phyloP scores from a whole-genome alignment of 2,113 vertebrate species.

The Pseudorhombus dupliciocellatus region DNA sequence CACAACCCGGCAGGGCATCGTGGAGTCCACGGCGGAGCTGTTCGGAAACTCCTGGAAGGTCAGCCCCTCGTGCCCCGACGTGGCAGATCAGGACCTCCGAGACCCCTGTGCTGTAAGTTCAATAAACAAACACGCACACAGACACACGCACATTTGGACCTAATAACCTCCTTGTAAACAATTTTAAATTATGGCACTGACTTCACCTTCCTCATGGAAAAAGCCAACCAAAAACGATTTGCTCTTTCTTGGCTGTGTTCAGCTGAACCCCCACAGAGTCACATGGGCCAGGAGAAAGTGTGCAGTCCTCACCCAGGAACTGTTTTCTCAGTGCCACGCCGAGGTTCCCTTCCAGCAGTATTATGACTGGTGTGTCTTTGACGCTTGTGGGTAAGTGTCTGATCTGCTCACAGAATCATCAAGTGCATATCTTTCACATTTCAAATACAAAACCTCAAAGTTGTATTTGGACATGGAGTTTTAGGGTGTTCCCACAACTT shows the following conservation, averaged over 20 bases:
- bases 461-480: too few relatives aligned
- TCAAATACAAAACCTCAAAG: too few relatives aligned
- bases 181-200: background rate
- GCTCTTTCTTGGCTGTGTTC: slow-evolving; percentile 4
- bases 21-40: slow-evolving; percentile 86
- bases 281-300: slow-evolving; percentile 87
- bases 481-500: too few relatives aligned
- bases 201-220: background rate
- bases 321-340: slow-evolving; percentile 83
- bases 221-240: background rate
- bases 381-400: slow-evolving; percentile 88
- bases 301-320: slow-evolving; percentile 77
- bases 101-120: slow-evolving; percentile 86
- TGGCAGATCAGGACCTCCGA: slow-evolving; percentile 73
- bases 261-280: slow-evolving; percentile 83
- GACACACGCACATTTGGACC: background rate
- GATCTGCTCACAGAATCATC: background rate
- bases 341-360: slow-evolving; percentile 87
- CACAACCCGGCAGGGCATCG: slow-evolving; percentile 85
- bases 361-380: slow-evolving; percentile 91
- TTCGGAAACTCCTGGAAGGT: slow-evolving; percentile 94
- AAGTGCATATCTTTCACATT: too few relatives aligned
- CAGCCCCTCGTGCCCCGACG: slow-evolving; percentile 88
- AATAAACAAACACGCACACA: background rate
- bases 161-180: background rate